Conservation (phyloP, 2,888 invertebrate genomes). For the Bugulina stolonifera region DNA sequence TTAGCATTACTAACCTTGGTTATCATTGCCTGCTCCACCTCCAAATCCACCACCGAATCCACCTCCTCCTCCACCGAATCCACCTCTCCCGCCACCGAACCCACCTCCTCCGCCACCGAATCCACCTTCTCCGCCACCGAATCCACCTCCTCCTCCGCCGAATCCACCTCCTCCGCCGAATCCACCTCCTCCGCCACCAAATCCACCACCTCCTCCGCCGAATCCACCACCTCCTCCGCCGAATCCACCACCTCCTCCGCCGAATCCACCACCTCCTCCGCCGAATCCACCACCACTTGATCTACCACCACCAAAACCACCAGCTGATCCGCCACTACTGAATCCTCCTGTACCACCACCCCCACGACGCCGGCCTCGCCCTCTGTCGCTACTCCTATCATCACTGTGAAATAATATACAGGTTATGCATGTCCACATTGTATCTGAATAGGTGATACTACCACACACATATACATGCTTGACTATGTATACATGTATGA, state of each 20-base stretch:
- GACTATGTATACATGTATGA: too few relatives aligned
- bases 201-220: neutral
- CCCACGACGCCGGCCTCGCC: conserved; percentile 43
- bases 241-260: neutral
- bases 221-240: neutral
- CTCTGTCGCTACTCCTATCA: conserved; percentile 33
- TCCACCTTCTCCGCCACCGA: neutral
- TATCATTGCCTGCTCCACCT: neutral
- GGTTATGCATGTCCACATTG: too few relatives aligned
- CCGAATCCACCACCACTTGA: conserved; percentile 59
- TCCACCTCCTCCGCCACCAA: neutral
- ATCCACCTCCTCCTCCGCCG: neutral
- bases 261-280: conserved; percentile 54
- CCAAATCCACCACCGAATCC: neutral
- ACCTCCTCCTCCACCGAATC: neutral
- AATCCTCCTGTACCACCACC: conserved; percentile 59
- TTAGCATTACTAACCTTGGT: neutral
- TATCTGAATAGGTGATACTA: too few relatives aligned
- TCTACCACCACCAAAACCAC: conserved; percentile 59
- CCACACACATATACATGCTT: too few relatives aligned
- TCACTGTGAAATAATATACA: too few relatives aligned
- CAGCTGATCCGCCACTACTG: conserved; percentile 62
- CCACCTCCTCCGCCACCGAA: neutral
- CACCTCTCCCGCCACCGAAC: neutral
- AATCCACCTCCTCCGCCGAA: neutral